Evolutionary conservation across 2,113 vertebrate genomes (phyloP).

Genomic region (Mus pahari): DNA sequence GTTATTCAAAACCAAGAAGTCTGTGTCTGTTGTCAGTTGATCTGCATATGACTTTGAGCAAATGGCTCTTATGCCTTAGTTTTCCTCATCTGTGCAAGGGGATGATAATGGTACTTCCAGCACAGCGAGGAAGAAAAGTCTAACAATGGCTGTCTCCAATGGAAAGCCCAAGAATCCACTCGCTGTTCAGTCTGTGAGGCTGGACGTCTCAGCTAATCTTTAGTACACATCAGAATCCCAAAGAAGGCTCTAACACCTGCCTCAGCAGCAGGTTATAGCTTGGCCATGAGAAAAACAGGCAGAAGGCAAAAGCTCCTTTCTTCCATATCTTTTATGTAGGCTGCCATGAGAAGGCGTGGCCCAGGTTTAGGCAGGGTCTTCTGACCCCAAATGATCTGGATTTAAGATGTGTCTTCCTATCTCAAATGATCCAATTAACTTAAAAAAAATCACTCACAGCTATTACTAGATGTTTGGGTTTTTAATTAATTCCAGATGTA

Average conservation of each 20-base stretch:
- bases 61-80: background rate
- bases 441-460: background rate
- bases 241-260: background rate
- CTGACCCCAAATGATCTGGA: background rate
- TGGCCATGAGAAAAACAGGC: background rate
- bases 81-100: constrained; percentile 3
- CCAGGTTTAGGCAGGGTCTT: background rate
- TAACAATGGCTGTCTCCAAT: background rate
- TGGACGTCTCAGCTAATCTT: background rate
- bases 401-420: background rate
- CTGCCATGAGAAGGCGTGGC: background rate
- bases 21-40: background rate
- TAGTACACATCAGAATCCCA: background rate
- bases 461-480: background rate
- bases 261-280: background rate
- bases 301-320: background rate
- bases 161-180: background rate
- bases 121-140: background rate
- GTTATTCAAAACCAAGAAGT: background rate
- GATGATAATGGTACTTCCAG: background rate
- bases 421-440: background rate
- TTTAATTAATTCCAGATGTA: background rate
- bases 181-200: background rate
- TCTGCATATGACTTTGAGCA: background rate
- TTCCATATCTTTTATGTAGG: background rate